These are phyloP conservation scores for Liopterus haemorrhoidalis DNA, from an alignment of 2,888 invertebrate species.

Conservation along the genomic window DNA sequence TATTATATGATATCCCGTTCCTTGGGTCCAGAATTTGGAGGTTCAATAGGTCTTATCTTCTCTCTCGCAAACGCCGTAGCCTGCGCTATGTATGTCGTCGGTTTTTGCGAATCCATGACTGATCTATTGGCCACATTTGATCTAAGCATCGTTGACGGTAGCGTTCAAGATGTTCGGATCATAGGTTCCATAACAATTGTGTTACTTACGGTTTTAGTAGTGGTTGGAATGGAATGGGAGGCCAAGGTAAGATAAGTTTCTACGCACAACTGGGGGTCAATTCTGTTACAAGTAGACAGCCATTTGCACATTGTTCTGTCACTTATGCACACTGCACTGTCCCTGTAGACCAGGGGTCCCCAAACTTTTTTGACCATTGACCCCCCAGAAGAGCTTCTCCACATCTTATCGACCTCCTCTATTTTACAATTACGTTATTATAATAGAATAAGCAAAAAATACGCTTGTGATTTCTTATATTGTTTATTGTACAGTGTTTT, in stretches of 20 bases:
- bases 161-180: slow-evolving; percentile 67
- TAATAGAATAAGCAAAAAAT: no score
- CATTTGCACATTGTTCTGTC: no score
- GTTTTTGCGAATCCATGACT: slow-evolving; percentile 87
- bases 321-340: no score
- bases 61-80: slow-evolving; percentile 95
- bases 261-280: no score
- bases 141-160: slow-evolving; percentile 59
- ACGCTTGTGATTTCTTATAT: no score
- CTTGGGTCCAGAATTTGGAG: slow-evolving; percentile 94
- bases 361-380: no score
- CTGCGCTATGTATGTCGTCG: slow-evolving; percentile 97
- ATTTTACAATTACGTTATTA: no score
- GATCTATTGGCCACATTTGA: slow-evolving; percentile 58
- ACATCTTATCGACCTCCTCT: no score
- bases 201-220: slow-evolving; percentile 76
- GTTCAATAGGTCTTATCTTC: slow-evolving; percentile 92
- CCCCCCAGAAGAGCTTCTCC: no score
- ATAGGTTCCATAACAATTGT: slow-evolving; percentile 81
- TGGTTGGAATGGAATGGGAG: slow-evolving; percentile 97
- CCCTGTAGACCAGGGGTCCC: no score
- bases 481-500: no score
- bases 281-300: no score
- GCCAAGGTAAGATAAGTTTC: slow-evolving; percentile 66
- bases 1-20: slow-evolving; percentile 98